These are phyloP conservation scores for Ploceus nigricollis DNA, from an alignment of 2,113 vertebrate species.

Conservation along the genomic window DNA sequence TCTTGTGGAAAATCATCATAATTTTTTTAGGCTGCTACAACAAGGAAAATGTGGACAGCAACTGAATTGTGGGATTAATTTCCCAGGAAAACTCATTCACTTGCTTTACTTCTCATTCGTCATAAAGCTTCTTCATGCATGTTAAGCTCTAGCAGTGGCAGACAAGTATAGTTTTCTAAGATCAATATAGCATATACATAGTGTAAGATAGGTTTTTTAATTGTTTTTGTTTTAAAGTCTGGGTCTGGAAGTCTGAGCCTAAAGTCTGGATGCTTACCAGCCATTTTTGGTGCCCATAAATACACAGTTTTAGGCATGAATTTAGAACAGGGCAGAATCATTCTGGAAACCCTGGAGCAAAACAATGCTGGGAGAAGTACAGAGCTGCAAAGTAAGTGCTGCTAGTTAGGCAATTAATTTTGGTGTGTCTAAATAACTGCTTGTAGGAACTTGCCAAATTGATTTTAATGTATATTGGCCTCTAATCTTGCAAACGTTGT, in stretches of 20 bases:
- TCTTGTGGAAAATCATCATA: not conserved
- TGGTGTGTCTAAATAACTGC: constrained; percentile 13
- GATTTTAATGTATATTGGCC: constrained; percentile 30
- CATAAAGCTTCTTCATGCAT: not conserved
- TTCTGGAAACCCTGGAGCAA: constrained; percentile 35
- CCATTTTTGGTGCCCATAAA: not conserved
- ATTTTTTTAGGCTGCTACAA: not conserved
- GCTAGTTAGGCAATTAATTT: constrained; percentile 28
- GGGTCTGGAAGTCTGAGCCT: not conserved
- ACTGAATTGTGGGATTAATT: not conserved
- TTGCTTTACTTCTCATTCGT: not conserved
- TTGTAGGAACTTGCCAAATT: constrained; percentile 29
- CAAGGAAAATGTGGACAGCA: not conserved
- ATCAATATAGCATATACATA: not conserved
- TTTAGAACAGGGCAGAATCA: not conserved
- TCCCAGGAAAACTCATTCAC: not conserved
- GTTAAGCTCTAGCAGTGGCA: not conserved
- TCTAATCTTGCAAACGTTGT: not conserved
- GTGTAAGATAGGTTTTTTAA: not conserved
- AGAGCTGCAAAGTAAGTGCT: not conserved
- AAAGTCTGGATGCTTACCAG: not conserved
- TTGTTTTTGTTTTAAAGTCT: not conserved
- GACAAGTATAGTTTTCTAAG: not conserved
- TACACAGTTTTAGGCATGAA: not conserved
- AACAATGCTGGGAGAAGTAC: not conserved